phyloP scores from a whole-genome alignment of 2,888 invertebrate species.

The Globia sparganii region DNA sequence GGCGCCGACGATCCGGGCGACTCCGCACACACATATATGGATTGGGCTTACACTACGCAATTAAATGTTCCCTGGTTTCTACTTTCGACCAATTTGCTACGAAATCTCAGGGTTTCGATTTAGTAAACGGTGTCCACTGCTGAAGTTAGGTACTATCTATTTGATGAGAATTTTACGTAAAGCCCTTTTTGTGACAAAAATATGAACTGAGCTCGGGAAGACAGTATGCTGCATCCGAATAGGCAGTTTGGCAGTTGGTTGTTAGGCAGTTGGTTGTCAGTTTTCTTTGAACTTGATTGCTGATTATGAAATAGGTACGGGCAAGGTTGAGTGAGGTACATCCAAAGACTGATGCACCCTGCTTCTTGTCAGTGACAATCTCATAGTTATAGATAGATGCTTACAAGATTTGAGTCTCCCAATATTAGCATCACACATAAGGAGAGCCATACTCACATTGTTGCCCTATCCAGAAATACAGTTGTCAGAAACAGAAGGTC shows the following conservation, averaged over 20 bases:
- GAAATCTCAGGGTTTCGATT: background rate
- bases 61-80: conserved; percentile 38
- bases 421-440: background rate
- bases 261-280: too few species aligned
- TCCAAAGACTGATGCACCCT: background rate
- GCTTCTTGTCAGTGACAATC: background rate
- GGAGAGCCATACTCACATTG: background rate
- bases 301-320: background rate
- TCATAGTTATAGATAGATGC: background rate
- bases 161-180: background rate
- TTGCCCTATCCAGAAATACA: background rate
- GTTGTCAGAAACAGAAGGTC: background rate
- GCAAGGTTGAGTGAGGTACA: background rate
- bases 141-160: background rate
- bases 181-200: background rate
- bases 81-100: conserved; percentile 15
- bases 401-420: background rate
- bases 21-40: conserved; percentile 32
- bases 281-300: too few species aligned
- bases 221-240: background rate
- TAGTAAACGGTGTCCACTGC: background rate
- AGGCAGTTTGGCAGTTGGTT: too few species aligned
- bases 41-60: conserved; percentile 34
- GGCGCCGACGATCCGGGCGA: conserved; percentile 55
- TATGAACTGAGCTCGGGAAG: background rate